Base-by-base conservation (phyloP, 2,797 vertebrate species). In the Sus cebifrons region DNA sequence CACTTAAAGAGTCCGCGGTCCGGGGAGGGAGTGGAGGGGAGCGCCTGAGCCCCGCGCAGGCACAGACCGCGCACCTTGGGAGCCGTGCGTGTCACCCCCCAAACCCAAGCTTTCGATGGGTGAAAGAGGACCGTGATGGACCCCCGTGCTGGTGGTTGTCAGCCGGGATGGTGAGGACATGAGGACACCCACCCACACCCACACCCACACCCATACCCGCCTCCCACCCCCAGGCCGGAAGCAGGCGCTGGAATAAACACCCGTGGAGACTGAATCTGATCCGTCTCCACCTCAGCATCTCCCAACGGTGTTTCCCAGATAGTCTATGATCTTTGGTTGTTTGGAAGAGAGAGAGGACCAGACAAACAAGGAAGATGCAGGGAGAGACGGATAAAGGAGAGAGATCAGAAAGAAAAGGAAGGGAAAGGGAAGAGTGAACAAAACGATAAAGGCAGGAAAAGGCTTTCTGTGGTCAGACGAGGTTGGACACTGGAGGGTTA, bases 51-150 rank as follows among this genome's bases (percentile, higher is more conserved):
- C 0, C 23, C 2, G 11, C 1, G 0, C 7, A 1, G 3, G 32
- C 0, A 0, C 16, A 10, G 17, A 25, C 18, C 1, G 0, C 16
- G 44, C 17, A 58, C 0, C 1, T 11, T 0, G 0, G 15, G 7
- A 2, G 3, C 11, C 5, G 4, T 2, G 23, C 0, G 2, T 0
- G 0, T 44, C 18, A 1, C 40, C 6, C 6, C 17, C 52, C 16
- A 0, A 4, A 25, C 16, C 0, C 3, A 3, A 2, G 21, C 14
- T 17, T 16, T 27, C 16, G 2, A 12, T 20, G 1, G 1, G 56
- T 29, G 29, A 52, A 16, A 6, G 0, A 3, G 21, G 49, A 68
- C 27, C 3, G 6, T 7, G 17, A 52, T 0, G 5, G 2, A 15
- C 13, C 29, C 49, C 21, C 0, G 1, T 5, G 20, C 6, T 0